Percentiles rank a stretch among this genome's conserved stretches.
Conservation (phyloP, 2,113 vertebrate genomes). For the Callocephalon fimbriatum region DNA sequence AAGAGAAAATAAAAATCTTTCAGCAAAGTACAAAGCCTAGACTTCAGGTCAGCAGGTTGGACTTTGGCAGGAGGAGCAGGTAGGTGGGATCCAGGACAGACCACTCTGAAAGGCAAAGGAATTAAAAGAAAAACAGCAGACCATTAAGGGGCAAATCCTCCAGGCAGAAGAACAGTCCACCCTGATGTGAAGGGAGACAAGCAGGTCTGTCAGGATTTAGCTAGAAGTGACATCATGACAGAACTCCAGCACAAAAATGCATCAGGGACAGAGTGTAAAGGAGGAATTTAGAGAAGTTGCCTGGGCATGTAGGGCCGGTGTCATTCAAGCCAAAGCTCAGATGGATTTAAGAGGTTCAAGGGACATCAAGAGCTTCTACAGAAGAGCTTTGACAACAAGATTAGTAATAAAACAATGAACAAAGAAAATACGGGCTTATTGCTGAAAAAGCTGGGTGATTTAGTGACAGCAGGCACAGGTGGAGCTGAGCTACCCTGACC, state of each 20-base stretch:
- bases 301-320: not conserved
- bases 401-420: not conserved
- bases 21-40: not conserved
- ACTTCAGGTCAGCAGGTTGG: not conserved
- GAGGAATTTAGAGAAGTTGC: not conserved
- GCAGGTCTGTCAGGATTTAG: not conserved
- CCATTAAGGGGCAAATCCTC: not conserved
- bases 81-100: not conserved
- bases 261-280: not conserved
- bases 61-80: not conserved
- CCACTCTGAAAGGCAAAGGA: not conserved
- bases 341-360: not conserved
- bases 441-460: not conserved
- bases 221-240: not conserved
- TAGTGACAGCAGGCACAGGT: not conserved
- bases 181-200: not conserved
- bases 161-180: not conserved
- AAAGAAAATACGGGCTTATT: not conserved
- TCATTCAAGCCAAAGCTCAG: not conserved
- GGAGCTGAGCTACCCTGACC: not conserved
- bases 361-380: not conserved
- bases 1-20: not conserved
- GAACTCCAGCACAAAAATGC: not conserved
- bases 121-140: not conserved
- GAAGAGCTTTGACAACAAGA: not conserved